These are phyloP conservation scores for Neoitamus cyanurus DNA, from an alignment of 2,888 invertebrate species.

Conservation along the genomic window DNA sequence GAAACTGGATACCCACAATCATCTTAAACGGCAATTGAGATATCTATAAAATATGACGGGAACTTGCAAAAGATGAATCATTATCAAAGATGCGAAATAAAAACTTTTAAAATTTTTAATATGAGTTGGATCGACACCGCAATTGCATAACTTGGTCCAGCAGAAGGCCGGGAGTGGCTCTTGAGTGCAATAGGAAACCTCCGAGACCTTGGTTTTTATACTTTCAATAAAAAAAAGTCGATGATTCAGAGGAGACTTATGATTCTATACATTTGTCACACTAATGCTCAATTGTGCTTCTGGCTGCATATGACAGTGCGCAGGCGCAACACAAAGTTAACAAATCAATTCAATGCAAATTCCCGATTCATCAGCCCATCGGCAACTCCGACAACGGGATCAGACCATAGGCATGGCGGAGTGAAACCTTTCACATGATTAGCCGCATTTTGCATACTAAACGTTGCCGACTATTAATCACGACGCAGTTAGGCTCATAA, in stretches of 20 bases:
- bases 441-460: neutral
- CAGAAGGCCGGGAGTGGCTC: neutral
- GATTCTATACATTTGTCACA: neutral
- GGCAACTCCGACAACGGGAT: neutral
- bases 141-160: neutral
- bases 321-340: neutral
- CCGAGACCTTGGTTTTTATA: neutral
- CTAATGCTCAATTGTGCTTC: neutral
- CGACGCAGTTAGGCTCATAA: neutral
- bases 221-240: neutral
- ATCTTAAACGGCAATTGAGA: neutral
- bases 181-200: neutral
- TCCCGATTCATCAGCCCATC: neutral
- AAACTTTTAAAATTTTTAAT: neutral
- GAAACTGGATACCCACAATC: neutral
- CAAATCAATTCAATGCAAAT: neutral
- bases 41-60: neutral
- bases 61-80: neutral
- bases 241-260: neutral
- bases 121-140: neutral
- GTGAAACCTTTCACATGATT: neutral
- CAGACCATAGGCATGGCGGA: neutral
- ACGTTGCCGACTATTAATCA: neutral
- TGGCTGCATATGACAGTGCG: neutral
- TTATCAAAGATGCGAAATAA: neutral